Conservation (phyloP, 2,113 vertebrate species). For the Brienomyrus brachyistius region DNA sequence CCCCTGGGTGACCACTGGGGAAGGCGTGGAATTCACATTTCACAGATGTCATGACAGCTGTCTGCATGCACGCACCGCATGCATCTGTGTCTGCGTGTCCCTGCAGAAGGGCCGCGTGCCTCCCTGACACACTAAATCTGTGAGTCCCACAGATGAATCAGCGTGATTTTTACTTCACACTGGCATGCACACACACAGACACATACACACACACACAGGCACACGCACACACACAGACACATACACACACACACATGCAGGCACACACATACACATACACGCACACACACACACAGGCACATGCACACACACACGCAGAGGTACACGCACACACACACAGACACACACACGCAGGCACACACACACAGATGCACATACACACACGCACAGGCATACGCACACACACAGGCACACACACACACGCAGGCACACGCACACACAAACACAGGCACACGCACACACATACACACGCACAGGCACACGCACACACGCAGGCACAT, state of each 20-base stretch:
- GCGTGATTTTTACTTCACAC: neutral
- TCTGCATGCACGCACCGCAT: neutral
- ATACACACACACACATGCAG: neutral
- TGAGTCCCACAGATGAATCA: neutral
- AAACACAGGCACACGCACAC: no score
- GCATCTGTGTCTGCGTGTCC: neutral
- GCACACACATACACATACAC: no score
- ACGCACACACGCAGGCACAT: neutral
- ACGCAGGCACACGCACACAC: neutral
- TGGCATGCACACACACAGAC: neutral
- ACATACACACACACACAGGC: neutral
- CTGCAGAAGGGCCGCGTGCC: neutral
- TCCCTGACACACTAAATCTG: neutral
- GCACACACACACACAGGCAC: neutral
- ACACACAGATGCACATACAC: no score
- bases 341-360: no score
- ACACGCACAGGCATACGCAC: neutral
- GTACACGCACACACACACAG: no score
- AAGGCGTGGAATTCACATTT: slow-evolving; percentile 31
- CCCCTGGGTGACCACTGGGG: slow-evolving; percentile 30
- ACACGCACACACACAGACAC: no score
- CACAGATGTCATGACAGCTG: slow-evolving; percentile 34
- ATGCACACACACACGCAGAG: no score
- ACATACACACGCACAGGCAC: neutral
- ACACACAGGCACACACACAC: neutral